Percentiles rank a stretch among this genome's conserved stretches.
Conservation (phyloP, 2,797 vertebrate species). For the Argya squamiceps region DNA sequence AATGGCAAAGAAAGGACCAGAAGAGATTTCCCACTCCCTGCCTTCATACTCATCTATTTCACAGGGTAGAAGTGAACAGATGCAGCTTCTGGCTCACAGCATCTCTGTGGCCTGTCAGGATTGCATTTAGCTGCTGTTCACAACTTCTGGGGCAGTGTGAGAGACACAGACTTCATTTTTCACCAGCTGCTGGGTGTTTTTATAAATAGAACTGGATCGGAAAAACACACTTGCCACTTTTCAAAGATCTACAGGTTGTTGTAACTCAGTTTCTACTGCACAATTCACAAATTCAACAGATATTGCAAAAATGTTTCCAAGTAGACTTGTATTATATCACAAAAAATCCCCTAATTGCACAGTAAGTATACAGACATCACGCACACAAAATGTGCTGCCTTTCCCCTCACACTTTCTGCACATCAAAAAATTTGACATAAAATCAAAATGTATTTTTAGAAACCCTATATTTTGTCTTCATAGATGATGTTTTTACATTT, state of each 20-base stretch:
- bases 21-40: neutral
- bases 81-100: constrained; percentile 33
- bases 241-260: neutral
- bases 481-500: neutral
- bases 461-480: neutral
- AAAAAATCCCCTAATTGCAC: neutral
- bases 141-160: constrained; percentile 19
- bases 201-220: constrained; percentile 8
- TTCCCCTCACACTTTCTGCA: neutral
- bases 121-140: constrained; percentile 22
- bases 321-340: neutral
- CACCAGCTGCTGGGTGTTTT: constrained; percentile 8
- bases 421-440: neutral
- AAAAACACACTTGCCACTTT: neutral
- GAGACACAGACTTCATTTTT: neutral
- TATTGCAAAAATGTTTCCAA: neutral
- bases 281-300: neutral
- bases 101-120: neutral
- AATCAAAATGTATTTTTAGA: neutral
- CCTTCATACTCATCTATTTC: neutral
- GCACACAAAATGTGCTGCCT: neutral
- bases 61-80: neutral
- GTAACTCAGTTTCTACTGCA: neutral
- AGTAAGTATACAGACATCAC: neutral
- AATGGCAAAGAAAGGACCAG: neutral